Evolutionary conservation across 2,113 vertebrate genomes (phyloP).

Genomic region (Hemibagrus wyckioides): DNA sequence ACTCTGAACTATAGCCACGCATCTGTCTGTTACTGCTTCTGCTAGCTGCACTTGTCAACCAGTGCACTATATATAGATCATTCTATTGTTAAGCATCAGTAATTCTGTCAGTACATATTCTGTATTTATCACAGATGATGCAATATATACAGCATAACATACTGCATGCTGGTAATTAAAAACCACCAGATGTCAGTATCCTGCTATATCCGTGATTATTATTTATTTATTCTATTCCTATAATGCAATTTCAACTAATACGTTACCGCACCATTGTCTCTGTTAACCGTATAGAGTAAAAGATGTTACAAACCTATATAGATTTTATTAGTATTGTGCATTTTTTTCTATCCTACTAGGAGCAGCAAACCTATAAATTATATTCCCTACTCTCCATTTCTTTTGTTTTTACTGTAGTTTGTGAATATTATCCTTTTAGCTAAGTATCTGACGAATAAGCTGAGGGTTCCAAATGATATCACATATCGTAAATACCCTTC

Average conservation of each 20-base stretch:
- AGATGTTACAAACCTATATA: background rate
- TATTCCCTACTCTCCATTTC: background rate
- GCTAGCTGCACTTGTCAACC: background rate
- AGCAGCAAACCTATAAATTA: background rate
- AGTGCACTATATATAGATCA: background rate
- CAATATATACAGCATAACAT: background rate
- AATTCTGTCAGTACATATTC: background rate
- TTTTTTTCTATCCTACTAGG: background rate
- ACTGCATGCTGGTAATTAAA: background rate
- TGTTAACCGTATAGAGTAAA: background rate
- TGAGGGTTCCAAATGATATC: background rate
- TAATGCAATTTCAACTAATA: background rate
- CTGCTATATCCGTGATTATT: background rate
- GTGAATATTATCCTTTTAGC: background rate
- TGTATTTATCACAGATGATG: background rate
- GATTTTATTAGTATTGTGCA: background rate
- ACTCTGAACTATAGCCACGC: background rate
- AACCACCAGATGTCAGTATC: background rate
- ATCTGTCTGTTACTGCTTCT: background rate
- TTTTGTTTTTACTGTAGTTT: background rate
- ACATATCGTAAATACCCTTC: background rate
- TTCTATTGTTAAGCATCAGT: background rate
- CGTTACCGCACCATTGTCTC: background rate
- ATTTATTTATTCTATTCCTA: background rate
- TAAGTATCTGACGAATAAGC: background rate